A percentile compares a stretch with the other conserved stretches of the same genome.
These are phyloP conservation scores for Drosophila stalkeri DNA, from an alignment of 2,888 invertebrate species.

Conservation along the genomic window DNA sequence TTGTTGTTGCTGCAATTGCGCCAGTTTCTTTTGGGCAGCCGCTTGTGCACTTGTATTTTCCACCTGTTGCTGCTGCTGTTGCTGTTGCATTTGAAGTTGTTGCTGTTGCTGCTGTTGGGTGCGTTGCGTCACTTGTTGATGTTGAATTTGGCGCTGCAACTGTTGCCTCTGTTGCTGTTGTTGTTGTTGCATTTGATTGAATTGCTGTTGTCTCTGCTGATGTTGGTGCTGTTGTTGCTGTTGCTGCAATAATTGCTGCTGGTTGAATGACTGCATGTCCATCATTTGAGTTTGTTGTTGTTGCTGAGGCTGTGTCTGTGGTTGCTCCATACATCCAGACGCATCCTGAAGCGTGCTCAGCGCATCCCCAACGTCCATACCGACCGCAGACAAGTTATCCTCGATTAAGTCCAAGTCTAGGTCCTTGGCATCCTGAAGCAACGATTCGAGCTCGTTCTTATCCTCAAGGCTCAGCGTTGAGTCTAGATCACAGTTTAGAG, in stretches of 20 bases:
- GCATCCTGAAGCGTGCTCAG: conserved; percentile 66
- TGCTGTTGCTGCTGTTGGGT: conserved; percentile 58
- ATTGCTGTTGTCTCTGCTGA: conserved; percentile 37
- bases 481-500: conserved; percentile 87
- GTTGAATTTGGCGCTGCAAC: conserved; percentile 46
- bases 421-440: conserved; percentile 84
- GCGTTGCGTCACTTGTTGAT: conserved; percentile 47
- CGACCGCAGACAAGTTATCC: conserved; percentile 86
- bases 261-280: conserved; percentile 52
- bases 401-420: conserved; percentile 85
- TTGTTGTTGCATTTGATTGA: conserved; percentile 40
- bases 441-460: conserved; percentile 84
- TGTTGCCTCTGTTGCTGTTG: conserved; percentile 49
- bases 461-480: conserved; percentile 84
- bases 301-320: conserved; percentile 46
- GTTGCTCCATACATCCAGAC: conserved; percentile 44
- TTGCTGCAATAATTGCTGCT: conserved; percentile 45
- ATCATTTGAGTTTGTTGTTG: conserved; percentile 63
- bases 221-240: conserved; percentile 39
- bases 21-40: conserved; percentile 43
- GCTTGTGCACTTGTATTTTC: conserved; percentile 38
- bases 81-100: conserved; percentile 49
- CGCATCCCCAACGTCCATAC: conserved; percentile 76
- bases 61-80: conserved; percentile 30
- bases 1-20: conserved; percentile 44